Percentiles rank a stretch among this genome's conserved stretches.
phyloP scores from a whole-genome alignment of 2,113 vertebrate genomes.

The Equus przewalskii region DNA sequence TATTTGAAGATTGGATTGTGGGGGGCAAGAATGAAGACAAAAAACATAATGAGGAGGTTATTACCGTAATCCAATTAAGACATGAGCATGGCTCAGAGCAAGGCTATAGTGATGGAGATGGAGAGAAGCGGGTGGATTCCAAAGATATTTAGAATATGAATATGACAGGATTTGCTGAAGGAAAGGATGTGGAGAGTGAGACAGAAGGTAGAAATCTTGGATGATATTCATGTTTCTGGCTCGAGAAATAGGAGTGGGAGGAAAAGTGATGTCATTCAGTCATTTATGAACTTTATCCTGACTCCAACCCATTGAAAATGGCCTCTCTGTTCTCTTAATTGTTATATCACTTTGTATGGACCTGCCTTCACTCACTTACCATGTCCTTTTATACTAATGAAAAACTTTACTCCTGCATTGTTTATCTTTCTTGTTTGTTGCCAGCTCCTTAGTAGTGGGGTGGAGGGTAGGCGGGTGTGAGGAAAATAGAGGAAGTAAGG shows the following conservation, averaged over 20 bases:
- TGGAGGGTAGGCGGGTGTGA: not conserved
- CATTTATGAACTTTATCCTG: not conserved
- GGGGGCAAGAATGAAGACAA: not conserved
- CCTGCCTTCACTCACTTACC: not conserved
- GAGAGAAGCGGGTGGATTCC: not conserved
- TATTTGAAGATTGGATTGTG: not conserved
- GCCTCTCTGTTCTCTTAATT: not conserved
- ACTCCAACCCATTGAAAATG: not conserved
- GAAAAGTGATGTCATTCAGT: not conserved
- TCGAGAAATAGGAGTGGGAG: not conserved
- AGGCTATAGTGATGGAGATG: not conserved
- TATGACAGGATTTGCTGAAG: not conserved
- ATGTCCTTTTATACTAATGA: not conserved
- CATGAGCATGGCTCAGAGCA: not conserved
- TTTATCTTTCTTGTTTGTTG: not conserved
- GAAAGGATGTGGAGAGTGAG: not conserved
- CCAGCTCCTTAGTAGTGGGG: not conserved
- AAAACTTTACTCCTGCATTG: not conserved
- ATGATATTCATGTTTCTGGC: not conserved
- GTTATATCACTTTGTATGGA: not conserved
- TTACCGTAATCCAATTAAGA: not conserved
- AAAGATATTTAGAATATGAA: constrained; percentile 25
- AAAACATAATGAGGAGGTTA: not conserved
- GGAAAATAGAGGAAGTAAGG: not conserved
- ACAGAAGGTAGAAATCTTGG: not conserved